These are phyloP conservation scores for Himalopsyche phryganea DNA, from an alignment of 1,140 invertebrate genomes.

Conservation along the genomic window DNA sequence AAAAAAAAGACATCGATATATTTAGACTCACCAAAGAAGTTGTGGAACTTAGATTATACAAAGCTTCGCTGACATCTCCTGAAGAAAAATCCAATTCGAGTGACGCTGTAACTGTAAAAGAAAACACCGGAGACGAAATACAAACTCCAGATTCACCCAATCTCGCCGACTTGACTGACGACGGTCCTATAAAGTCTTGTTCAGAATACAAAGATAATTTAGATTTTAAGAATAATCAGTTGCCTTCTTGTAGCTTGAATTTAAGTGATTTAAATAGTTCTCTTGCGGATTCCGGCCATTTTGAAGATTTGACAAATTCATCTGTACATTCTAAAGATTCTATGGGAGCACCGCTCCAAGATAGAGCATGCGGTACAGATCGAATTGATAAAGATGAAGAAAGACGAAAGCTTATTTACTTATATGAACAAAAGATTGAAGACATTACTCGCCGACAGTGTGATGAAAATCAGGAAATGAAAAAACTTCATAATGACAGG, in stretches of 20 bases:
- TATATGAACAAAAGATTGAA: slow-evolving; percentile 70
- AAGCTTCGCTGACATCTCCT: slow-evolving; percentile 70
- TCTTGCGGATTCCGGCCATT: slow-evolving; percentile 80
- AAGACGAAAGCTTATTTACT: slow-evolving; percentile 61
- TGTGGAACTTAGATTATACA: slow-evolving; percentile 73
- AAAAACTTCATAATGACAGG: slow-evolving; percentile 75
- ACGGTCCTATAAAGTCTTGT: slow-evolving; percentile 32
- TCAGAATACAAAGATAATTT: slow-evolving; percentile 18
- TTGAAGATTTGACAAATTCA: slow-evolving; percentile 72
- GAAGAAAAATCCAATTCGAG: slow-evolving; percentile 70
- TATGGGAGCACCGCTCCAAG: slow-evolving; percentile 52
- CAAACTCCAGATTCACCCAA: slow-evolving; percentile 48
- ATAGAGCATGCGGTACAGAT: slow-evolving; percentile 52
- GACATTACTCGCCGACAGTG: slow-evolving; percentile 67
- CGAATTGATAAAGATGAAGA: slow-evolving; percentile 57
- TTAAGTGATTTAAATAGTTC: slow-evolving; percentile 61
- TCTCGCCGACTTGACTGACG: slow-evolving; percentile 46
- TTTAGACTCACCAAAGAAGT: slow-evolving; percentile 77
- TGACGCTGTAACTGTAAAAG: slow-evolving; percentile 69
- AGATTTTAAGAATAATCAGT: slow-evolving; percentile 30
- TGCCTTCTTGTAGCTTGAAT: slow-evolving; percentile 31
- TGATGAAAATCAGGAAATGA: slow-evolving; percentile 66
- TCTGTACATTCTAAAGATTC: slow-evolving; percentile 73
- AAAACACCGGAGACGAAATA: slow-evolving; percentile 56
- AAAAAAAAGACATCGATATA: slow-evolving; percentile 77